Evolutionary conservation across 2,888 invertebrate genomes (phyloP), one percentile per base, ranked within the genome.

Genomic region (Tiphia femorata): DNA sequence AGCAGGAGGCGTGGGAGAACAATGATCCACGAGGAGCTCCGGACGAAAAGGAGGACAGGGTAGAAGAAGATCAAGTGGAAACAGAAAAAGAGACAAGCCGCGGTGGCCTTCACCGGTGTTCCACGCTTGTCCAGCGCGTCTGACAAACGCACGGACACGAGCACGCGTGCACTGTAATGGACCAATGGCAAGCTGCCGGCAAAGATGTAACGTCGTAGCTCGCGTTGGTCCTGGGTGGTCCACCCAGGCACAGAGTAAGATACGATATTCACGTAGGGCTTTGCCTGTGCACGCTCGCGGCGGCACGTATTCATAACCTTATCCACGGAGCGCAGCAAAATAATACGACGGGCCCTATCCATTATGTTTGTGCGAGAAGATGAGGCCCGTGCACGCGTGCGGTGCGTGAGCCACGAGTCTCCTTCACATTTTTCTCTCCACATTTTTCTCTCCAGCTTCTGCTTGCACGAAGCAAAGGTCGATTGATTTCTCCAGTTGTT

Each of bases 151-250:
- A 41, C 35, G 21, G 7, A 6, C 17, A 40, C 14, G 21, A 3
- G 23, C 37, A 46, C 21, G 14, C 43, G 41, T 54, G 57, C 59
- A 50, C 55, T n/a, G 67, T 72, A 72, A 70, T 72, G 69, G 71
- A 70, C 69, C 70, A 70, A 72, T 57, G 70, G 68, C 67, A 68
- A 58, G 63, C 63, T 60, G 73, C 67, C 62, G 70, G 73, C 69
- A 57, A 68, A 60, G 58, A 60, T 63, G 66, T 62, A 68, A 64
- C 72, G 67, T 67, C 64, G 61, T n/a, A n/a, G n/a, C n/a, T n/a
- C n/a, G n/a, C n/a, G n/a, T 17, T n/a, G 65, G 72, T 61, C 62
- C 73, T 79, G 78, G 78, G 78, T 79, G 78, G 78, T 78, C 78
- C 66, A 50, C 41, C 44, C 61, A 64, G 55, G 53, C 54, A 64